Conservation (phyloP, 2,888 invertebrate species). For the Gymnosoma rotundatum region DNA sequence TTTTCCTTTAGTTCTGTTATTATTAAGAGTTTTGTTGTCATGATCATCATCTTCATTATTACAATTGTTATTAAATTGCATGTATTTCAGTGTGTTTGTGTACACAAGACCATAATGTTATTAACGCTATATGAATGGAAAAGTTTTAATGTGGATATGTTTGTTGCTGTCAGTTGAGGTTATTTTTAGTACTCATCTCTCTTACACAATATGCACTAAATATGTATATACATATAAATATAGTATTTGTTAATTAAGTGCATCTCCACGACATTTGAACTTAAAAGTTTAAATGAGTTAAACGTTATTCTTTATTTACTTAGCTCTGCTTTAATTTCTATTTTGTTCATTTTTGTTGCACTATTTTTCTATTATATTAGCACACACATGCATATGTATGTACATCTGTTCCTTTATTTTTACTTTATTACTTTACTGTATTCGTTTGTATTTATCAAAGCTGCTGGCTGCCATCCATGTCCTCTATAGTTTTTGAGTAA, state of each 20-base stretch:
- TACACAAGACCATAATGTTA: constrained; percentile 35
- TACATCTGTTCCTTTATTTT: constrained; percentile 11
- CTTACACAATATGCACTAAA: not conserved
- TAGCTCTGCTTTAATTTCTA: constrained; percentile 52
- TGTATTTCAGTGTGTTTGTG: not conserved
- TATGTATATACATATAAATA: no score
- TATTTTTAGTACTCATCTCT: constrained; percentile 76
- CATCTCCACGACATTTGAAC: constrained; percentile 75
- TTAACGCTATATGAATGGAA: constrained; percentile 6
- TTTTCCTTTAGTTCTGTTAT: constrained; percentile 41
- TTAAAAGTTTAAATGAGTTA: constrained; percentile 62
- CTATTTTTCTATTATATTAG: not conserved
- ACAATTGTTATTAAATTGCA: constrained; percentile 45
- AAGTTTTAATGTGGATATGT: not conserved
- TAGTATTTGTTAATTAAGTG: constrained; percentile 80
- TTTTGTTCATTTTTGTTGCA: constrained; percentile 4
- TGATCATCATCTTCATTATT: constrained; percentile 28
- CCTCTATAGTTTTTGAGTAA: constrained; percentile 40
- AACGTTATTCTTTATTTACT: constrained; percentile 49
- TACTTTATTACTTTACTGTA: not conserved
- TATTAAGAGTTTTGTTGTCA: constrained; percentile 1
- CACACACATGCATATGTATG: not conserved
- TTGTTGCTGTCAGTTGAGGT: constrained; percentile 76
- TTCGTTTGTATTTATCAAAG: constrained; percentile 6
- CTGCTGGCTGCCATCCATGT: constrained; percentile 27